Evolutionary conservation across 53 echinoderm and acorn worm genomes (phyloP), one percentile per base, ranked within the genome.

Genomic region (Astropecten irregularis): DNA sequence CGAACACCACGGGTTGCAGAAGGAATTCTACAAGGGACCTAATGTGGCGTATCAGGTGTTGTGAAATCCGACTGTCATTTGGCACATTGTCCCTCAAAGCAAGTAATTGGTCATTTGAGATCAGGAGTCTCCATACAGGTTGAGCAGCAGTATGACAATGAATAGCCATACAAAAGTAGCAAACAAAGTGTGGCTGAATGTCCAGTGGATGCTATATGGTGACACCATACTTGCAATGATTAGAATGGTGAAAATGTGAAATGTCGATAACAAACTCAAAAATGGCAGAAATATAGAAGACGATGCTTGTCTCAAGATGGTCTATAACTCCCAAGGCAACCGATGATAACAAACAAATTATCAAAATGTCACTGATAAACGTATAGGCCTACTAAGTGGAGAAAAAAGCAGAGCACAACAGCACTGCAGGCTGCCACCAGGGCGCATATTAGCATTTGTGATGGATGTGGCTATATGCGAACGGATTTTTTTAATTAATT

Each of bases 41-140:
- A 22, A 59, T 59, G 59, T 59, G 59, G 59, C 23, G 59, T 25
- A 59, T 59, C 59, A 59, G 59, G 9, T 59, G 29, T 20, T n/a
- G 59, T 59, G 59, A 59, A 22, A 59, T 59, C 59, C 28, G 13
- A 26, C 6, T 59, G 59, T 59, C 23, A 19, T 6, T 25, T 26
- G 27, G 27, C 22, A 13, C 29, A 46, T 46, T 46, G 47, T 46
- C 14, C 47, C 14, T 46, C 47, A 46, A 46, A 14, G 47, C 47
- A 46, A 2, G 0, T 2, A 59, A 25, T 25, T 27, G 59, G 59
- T 59, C 59, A 22, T 2, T 11, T 59, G 29, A 59, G 59, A 59
- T n/a, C 27, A 59, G 19, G 23, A 59, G 13, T 13, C 22, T 26
- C 59, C 59, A 2, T 59, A 9, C 8, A 9, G 47, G 14, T 46